Evolutionary conservation across 2,113 vertebrate species (phyloP).

Genomic region (Rhineura floridana): DNA sequence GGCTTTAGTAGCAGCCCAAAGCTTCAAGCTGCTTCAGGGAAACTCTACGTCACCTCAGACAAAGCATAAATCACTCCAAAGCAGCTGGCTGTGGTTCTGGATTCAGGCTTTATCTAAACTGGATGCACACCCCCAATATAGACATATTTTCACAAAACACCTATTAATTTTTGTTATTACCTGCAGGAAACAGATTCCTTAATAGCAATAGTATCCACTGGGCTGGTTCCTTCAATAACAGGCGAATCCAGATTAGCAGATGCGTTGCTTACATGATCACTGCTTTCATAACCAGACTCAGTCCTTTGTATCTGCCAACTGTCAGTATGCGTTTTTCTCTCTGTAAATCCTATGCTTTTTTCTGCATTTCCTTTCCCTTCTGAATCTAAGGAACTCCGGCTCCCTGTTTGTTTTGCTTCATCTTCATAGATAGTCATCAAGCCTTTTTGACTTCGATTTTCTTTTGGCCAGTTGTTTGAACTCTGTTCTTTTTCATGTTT

Average conservation of each 20-base stretch:
- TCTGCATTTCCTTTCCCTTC: slow-evolving; percentile 79
- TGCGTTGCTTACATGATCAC: slow-evolving; percentile 89
- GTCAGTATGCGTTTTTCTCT: slow-evolving; percentile 76
- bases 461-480: slow-evolving; percentile 73
- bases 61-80: background rate
- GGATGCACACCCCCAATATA: background rate
- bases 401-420: slow-evolving; percentile 84
- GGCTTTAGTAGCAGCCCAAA: background rate
- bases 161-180: slow-evolving; percentile 69
- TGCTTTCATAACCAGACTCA: slow-evolving; percentile 95
- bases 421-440: slow-evolving; percentile 97
- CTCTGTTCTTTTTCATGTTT: slow-evolving; percentile 73
- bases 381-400: slow-evolving; percentile 85
- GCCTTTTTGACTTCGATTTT: slow-evolving; percentile 84
- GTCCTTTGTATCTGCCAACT: slow-evolving; percentile 91
- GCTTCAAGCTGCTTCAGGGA: background rate
- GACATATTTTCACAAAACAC: background rate
- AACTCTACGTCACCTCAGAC: background rate
- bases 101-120: background rate
- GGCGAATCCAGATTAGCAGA: slow-evolving; percentile 88
- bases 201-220: slow-evolving; percentile 71
- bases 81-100: background rate
- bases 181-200: slow-evolving; percentile 78
- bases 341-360: slow-evolving; percentile 70
- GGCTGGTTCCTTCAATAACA: slow-evolving; percentile 75